These are phyloP conservation scores for Dendrophyllia cribrosa DNA, from an alignment of 64 coral and sea anemone species.

Conservation along the genomic window DNA sequence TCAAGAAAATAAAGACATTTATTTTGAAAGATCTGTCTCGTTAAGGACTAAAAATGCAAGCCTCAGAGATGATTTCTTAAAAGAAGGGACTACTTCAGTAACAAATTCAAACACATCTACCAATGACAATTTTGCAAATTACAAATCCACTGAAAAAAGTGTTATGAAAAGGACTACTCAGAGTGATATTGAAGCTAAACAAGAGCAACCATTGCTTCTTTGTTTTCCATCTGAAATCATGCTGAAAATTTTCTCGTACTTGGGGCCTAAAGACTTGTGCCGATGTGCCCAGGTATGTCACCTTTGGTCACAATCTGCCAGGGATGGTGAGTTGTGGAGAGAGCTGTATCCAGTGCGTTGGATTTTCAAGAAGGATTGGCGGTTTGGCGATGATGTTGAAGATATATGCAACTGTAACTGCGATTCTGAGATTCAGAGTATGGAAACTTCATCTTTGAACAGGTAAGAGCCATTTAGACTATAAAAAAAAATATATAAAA, in stretches of 20 bases:
- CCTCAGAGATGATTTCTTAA: neutral
- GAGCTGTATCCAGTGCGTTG: conserved; percentile 90
- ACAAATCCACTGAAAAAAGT: neutral
- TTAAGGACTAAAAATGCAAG: neutral
- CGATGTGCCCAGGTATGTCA: conserved; percentile 78
- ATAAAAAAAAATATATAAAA: no score
- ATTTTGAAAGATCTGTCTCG: neutral
- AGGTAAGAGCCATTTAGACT: conserved; percentile 19
- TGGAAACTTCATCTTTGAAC: conserved; percentile 2
- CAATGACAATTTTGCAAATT: neutral
- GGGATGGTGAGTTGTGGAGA: conserved; percentile 90
- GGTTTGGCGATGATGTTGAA: conserved; percentile 65
- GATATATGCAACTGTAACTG: conserved; percentile 81
- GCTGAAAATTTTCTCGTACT: conserved; percentile 91
- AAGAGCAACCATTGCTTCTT: conserved; percentile 35
- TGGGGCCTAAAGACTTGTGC: conserved; percentile 93
- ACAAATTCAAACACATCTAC: neutral
- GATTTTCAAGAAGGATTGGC: conserved; percentile 95
- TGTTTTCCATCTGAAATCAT: conserved; percentile 80
- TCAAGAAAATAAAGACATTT: neutral
- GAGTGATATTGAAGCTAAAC: neutral
- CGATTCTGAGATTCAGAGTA: conserved; percentile 30
- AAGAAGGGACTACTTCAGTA: conserved; percentile 9
- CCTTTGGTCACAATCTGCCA: conserved; percentile 78
- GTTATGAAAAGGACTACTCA: neutral